phyloP scores from a whole-genome alignment of 2,888 invertebrate species.

The Cantharis lateralis region DNA sequence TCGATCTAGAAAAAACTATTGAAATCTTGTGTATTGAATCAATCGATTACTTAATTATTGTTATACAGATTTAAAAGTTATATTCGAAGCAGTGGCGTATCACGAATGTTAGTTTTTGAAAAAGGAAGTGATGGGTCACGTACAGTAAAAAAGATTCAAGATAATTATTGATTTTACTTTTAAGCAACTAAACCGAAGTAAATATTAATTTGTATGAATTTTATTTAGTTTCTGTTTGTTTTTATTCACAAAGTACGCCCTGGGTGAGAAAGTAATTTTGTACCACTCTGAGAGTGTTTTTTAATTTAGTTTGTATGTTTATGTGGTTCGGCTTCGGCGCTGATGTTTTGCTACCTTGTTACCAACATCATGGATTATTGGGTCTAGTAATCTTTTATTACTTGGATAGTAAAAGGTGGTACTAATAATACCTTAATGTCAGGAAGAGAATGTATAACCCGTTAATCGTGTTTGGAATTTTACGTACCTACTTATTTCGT shows the following conservation, averaged over 20 bases:
- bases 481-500: background rate
- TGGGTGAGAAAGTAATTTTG: background rate
- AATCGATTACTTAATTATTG: background rate
- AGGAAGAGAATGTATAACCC: constrained; percentile 4
- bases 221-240: background rate
- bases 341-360: background rate
- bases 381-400: background rate
- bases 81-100: background rate
- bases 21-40: background rate
- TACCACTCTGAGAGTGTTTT: background rate
- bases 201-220: background rate
- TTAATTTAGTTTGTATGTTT: background rate
- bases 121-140: background rate
- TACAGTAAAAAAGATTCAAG: background rate
- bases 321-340: background rate
- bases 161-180: background rate
- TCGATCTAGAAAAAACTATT: background rate
- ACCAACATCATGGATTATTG: background rate
- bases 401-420: background rate
- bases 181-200: background rate
- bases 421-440: constrained; percentile 4
- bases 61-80: background rate
- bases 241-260: background rate
- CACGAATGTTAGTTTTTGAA: background rate
- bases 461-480: constrained; percentile 5